These are phyloP conservation scores for Mesitornis unicolor DNA, from an alignment of 2,113 vertebrate species.

Conservation along the genomic window DNA sequence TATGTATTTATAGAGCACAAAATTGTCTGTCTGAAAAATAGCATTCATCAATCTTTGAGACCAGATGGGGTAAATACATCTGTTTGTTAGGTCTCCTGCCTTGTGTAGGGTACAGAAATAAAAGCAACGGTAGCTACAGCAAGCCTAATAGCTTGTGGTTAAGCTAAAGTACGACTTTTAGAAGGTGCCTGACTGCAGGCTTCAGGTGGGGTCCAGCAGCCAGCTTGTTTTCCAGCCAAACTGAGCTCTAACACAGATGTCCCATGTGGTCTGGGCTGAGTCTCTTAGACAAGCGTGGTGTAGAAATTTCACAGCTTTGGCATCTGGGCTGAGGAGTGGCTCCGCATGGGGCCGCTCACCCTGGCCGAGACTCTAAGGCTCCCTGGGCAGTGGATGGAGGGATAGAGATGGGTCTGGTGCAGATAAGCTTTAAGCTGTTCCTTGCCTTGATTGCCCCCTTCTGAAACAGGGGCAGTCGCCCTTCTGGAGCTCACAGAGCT, in stretches of 20 bases:
- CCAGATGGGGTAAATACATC: neutral
- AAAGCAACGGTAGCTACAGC: neutral
- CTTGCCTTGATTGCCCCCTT: neutral
- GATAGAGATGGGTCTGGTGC: neutral
- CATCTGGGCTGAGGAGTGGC: neutral
- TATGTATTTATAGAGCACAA: neutral
- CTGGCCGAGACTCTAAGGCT: fast-evolving
- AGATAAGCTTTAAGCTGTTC: neutral
- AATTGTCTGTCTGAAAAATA: neutral
- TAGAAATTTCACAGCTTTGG: neutral
- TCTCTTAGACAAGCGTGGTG: neutral
- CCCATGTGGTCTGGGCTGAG: fast-evolving
- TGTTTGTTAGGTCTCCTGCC: neutral
- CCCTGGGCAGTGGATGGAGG: neutral
- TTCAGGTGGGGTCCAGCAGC: neutral
- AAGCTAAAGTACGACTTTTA: neutral
- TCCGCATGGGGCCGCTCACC: neutral
- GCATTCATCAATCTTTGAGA: neutral
- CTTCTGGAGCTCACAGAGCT: neutral
- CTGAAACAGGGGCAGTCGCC: neutral
- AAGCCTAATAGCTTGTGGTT: neutral
- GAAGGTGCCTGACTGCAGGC: neutral
- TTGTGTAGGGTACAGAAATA: neutral
- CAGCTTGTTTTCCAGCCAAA: neutral
- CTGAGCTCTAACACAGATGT: neutral